A percentile compares a stretch with the other conserved stretches of the same genome.
These are phyloP conservation scores for Rhea pennata DNA, from an alignment of 2,113 vertebrate genomes.

Conservation along the genomic window DNA sequence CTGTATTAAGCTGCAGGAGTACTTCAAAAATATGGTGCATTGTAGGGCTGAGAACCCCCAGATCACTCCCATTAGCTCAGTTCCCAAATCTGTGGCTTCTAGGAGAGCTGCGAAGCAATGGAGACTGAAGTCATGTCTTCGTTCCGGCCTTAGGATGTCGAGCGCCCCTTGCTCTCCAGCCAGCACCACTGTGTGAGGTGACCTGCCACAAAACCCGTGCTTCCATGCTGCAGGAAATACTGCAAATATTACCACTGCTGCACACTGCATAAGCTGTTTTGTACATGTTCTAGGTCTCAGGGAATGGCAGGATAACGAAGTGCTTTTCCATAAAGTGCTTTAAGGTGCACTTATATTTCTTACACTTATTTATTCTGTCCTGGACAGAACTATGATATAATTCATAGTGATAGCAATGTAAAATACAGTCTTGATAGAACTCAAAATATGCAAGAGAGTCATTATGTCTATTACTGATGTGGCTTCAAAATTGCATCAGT, in stretches of 20 bases:
- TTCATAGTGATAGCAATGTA: neutral
- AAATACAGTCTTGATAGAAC: neutral
- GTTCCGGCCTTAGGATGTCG: neutral
- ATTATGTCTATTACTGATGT: neutral
- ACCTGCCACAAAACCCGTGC: neutral
- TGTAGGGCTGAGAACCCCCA: neutral
- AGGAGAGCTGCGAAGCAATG: neutral
- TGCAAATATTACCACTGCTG: neutral
- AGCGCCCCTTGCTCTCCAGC: fast-evolving
- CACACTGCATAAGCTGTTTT: neutral
- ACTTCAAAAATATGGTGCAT: neutral
- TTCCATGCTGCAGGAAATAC: neutral
- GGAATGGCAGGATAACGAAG: neutral
- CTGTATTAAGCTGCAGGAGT: neutral
- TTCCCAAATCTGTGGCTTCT: neutral
- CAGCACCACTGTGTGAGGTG: fast-evolving
- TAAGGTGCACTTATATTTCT: neutral
- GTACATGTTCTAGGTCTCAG: neutral
- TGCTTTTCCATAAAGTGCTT: neutral
- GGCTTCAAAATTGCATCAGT: neutral
- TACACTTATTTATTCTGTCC: neutral
- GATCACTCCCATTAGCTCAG: neutral
- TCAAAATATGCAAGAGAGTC: neutral
- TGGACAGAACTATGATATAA: neutral
- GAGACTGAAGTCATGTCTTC: neutral